Percentiles rank a stretch among this genome's conserved stretches.
phyloP scores from a whole-genome alignment of 2,888 invertebrate species.

The Callosobruchus maculatus region DNA sequence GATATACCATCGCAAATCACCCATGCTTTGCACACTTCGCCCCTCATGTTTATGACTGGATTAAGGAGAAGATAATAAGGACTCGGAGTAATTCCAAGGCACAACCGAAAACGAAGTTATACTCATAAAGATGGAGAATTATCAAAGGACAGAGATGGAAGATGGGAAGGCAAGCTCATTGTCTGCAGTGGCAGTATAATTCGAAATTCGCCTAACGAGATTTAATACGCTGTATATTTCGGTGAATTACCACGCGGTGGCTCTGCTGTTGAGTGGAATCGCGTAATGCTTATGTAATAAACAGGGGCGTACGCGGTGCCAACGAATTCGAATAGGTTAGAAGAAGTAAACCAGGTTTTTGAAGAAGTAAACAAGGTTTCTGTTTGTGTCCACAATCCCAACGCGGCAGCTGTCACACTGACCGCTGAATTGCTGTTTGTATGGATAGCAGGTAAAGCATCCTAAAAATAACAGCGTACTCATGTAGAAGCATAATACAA shows the following conservation, averaged over 20 bases:
- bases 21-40: not conserved
- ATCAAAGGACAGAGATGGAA: conserved; percentile 28
- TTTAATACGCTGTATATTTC: conserved; percentile 33
- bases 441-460: too few species aligned
- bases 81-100: conserved; percentile 44
- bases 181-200: conserved; percentile 42
- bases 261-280: not conserved
- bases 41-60: conserved; percentile 42
- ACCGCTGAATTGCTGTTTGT: too few species aligned
- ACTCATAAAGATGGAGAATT: conserved; percentile 33
- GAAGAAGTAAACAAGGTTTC: too few species aligned
- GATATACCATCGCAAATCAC: not conserved
- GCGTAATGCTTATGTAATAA: not conserved
- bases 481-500: too few species aligned
- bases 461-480: too few species aligned
- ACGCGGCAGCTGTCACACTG: too few species aligned
- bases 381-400: too few species aligned
- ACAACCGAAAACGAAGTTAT: conserved; percentile 44
- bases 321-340: too few species aligned
- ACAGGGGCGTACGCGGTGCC: too few species aligned
- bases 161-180: conserved; percentile 24
- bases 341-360: too few species aligned
- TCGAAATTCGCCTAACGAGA: conserved; percentile 40
- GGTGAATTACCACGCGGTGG: conserved; percentile 21
- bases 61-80: conserved; percentile 40